Conservation (phyloP, 2,888 invertebrate species). For the Callinectes sapidus region DNA sequence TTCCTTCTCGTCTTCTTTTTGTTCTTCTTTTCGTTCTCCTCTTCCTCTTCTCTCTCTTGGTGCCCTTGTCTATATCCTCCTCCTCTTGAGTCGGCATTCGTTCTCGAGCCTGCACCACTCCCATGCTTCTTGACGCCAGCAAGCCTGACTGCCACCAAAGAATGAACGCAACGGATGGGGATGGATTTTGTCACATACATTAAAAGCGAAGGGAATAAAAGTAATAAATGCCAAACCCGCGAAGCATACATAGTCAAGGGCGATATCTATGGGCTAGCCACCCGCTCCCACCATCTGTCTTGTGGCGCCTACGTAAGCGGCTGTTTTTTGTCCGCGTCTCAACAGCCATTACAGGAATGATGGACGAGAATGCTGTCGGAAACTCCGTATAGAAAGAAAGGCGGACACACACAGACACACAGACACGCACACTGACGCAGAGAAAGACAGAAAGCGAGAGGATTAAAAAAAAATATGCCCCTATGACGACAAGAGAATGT, state of each 20-base stretch:
- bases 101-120: background rate
- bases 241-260: constrained; percentile 1
- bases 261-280: constrained; percentile 5
- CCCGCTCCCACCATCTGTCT: constrained; percentile 14
- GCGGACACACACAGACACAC: constrained; percentile 8
- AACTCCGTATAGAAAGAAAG: background rate
- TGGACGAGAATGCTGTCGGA: background rate
- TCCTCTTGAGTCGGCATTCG: background rate
- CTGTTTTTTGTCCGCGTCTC: background rate
- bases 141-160: background rate
- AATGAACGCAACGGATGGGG: background rate
- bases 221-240: background rate
- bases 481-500: too few species aligned
- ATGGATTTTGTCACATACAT: background rate
- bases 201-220: background rate
- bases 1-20: background rate
- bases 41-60: background rate
- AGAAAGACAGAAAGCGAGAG: too few species aligned
- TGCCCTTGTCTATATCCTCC: background rate
- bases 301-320: constrained; percentile 13
- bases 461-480: too few species aligned
- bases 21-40: background rate
- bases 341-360: constrained; percentile 15
- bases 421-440: background rate
- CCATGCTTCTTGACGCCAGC: background rate